Base-by-base conservation (phyloP, 2,113 vertebrate species). In the Pseudorasbora parva region DNA sequence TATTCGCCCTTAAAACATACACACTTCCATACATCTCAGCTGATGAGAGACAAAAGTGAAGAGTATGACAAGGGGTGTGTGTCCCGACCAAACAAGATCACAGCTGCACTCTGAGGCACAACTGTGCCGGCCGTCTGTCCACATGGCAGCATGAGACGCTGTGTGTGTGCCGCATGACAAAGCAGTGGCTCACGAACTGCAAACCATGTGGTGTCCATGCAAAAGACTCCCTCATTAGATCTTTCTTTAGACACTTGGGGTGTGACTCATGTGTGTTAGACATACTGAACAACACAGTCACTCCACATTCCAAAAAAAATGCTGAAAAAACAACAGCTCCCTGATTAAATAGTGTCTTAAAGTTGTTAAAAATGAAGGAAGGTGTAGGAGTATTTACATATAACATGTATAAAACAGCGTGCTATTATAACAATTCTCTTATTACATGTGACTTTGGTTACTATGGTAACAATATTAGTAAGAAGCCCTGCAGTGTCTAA, bases 41-140 rank as follows among this genome's bases (percentile, higher is more conserved):
- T 66, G 54, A 60, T 30, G 82, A 25, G 30, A 45, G 12, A 84
- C 66, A 69, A 81, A 81, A 56, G 62, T 68, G 33, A 54, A 69
- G 41, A 25, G 37, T 64, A 47, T 60, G 78, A 56, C 47, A 47
- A 72, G 68, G 59, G 27, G 43, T 62, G 57, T 57, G 57, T 49
- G 45, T 56, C 25, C 45, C 25, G 8, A 76, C 33, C 37, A 72
- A 60, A 57, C 19, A 51, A 81, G 72, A 81, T 51, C 86, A 71
- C 86, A 87, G 82, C 86, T 87, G 86, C 82, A 75, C 51, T 56
- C 51, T 77, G 64, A 66, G 41, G 49, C 62, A 71, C 86, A 87
- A 87, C 77, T 87, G 86, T 15, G 72, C 30, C 23, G 60, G 74
- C 60, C 60, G 86, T 81, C 86, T 87, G 86, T 87, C 86, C 73